Evolutionary conservation across 2,113 vertebrate species (phyloP).

Genomic region (Ptilorrhoa leucosticta): DNA sequence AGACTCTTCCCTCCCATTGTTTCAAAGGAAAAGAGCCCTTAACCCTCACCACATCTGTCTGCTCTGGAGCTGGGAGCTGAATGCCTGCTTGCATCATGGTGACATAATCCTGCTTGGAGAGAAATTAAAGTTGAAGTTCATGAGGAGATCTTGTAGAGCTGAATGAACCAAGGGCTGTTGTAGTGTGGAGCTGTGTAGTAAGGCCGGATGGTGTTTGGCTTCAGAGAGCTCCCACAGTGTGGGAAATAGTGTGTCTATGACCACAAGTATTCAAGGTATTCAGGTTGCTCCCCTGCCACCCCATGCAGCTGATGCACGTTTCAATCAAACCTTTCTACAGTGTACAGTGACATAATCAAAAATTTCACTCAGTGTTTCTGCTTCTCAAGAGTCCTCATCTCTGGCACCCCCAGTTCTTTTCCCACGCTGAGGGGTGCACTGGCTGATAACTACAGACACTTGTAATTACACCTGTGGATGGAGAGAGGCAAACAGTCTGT

Average conservation of each 20-base stretch:
- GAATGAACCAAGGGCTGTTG: neutral
- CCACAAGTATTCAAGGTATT: neutral
- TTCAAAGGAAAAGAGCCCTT: neutral
- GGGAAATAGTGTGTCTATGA: neutral
- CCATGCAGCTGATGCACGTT: neutral
- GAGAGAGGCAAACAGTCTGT: neutral
- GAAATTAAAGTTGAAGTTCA: neutral
- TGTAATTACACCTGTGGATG: neutral
- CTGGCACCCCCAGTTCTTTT: neutral
- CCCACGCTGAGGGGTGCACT: neutral
- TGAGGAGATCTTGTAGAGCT: neutral
- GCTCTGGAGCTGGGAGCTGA: neutral
- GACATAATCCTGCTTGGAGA: neutral
- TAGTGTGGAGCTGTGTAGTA: neutral
- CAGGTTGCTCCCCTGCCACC: neutral
- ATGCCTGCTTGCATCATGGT: neutral
- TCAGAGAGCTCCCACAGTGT: neutral
- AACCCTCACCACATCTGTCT: neutral
- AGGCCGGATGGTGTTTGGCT: neutral
- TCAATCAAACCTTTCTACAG: neutral
- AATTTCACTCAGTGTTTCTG: neutral
- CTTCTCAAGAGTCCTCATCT: neutral
- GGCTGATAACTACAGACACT: neutral
- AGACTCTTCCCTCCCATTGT: neutral
- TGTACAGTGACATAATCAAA: neutral